Evolutionary conservation across 2,888 invertebrate genomes (phyloP), one percentile per base, ranked within the genome.

Genomic region (Nomada fucata): DNA sequence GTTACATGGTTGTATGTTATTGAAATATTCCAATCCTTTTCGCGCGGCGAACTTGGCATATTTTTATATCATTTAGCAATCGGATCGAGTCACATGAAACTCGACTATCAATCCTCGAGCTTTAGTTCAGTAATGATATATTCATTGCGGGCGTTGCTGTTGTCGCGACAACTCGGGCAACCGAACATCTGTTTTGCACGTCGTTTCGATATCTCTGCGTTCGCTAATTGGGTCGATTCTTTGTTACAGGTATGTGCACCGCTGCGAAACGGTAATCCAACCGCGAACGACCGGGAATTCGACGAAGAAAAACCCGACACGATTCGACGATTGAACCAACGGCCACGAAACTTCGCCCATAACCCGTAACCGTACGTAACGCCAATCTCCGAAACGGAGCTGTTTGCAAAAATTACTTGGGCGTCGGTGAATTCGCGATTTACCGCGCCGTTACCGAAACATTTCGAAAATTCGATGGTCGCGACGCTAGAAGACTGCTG

Each of bases 361-460:
- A 65, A 76, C 42, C 50, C 59, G 11, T 59, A 65, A 76, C 42
- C 50, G 76, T 78, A 78, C n/a, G 76, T 78, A 78, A 68, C 42
- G 2, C 13, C n/a, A 10, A 59, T 42, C 63, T 50, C 47, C 42
- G 29, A 59, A 76, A 20, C 67, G 42, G 47, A 61, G 29, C 55
- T 18, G 2, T 20, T 78, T 42, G 23, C 13, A 76, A 57, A 69
- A 75, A 78, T 76, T 44, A 63, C 63, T 20, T 20, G 50, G 13
- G 20, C n/a, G 20, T 1, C 18, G 50, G 5, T 36, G 55, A 20
- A 63, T 52, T 68, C 47, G 63, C 67, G 42, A 67, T 78, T 75
- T 55, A 68, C 57, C 61, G 53, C 67, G 61, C 55, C 29, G 29
- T 68, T 63, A 42, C 67, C 36, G 36, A 68, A 77, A 61, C 65